Evolutionary conservation across 2,797 vertebrate genomes (phyloP), one percentile per base, ranked within the genome.

Genomic region (Perodicticus potto): DNA sequence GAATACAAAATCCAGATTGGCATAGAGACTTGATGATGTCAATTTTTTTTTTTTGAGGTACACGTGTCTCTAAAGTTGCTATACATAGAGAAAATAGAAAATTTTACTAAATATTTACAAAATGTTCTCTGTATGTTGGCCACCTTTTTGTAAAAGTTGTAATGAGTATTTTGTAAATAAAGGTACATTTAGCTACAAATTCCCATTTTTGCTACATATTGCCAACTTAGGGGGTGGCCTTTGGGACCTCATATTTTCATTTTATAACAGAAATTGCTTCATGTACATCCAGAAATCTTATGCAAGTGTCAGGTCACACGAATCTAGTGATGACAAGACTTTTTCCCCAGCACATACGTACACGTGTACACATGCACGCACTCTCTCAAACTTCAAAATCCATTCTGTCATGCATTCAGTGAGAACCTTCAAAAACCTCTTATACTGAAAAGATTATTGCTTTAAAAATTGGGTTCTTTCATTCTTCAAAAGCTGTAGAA

Each of bases 181-280:
- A 53, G 49, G 14, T 53, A 53, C 14, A 14, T 53, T 53, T 16
- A 53, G 3, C 49, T 16, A 53, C 49, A 53, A 53, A 14, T 53
- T 53, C 4, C 49, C 49, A 0, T 53, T 53, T 53, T 53, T 53
- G 49, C 49, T 53, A 53, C 49, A 53, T 14, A 53, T 14, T 53
- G 49, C 13, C 49, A 53, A 53, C 49, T 53, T 53, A 14, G 49
- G 49, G 13, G 14, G 49, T 14, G 14, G 13, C 14, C 14, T 53
- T 16, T 53, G 49, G 14, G 49, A 53, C 49, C 49, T 13, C 49
- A 53, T n/a, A 61, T 86, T 90, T 91, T 89, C 29, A 37, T 49
- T 72, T 83, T 97, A 11, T 49, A 94, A 73, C 25, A 72, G 27
- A 94, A 74, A 67, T 45, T 17, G 94, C 73, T 91, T 34, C 53